Evolutionary conservation across 2,113 vertebrate genomes (phyloP).

Genomic region (Dasyurus viverrinus): DNA sequence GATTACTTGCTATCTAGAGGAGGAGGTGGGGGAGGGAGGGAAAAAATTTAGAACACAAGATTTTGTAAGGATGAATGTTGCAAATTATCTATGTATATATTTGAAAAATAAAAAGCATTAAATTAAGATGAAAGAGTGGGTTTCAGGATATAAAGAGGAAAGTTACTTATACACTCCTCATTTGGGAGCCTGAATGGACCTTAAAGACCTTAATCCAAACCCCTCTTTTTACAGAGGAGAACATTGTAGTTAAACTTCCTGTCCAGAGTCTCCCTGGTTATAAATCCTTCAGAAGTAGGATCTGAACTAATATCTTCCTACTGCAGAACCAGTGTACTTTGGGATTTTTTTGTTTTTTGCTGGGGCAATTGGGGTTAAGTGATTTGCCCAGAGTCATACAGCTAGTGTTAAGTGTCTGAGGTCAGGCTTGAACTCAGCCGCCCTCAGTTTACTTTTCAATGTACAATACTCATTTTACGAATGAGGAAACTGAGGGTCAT

Average conservation of each 20-base stretch:
- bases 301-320: background rate
- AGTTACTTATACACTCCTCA: background rate
- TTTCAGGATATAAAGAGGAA: background rate
- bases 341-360: no score
- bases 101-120: no score
- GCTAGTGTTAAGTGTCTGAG: no score
- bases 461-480: background rate
- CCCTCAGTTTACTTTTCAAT: background rate
- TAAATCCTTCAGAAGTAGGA: background rate
- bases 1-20: no score
- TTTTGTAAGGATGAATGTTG: no score
- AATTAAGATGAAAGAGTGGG: background rate
- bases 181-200: background rate
- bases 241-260: background rate
- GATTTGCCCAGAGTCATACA: no score
- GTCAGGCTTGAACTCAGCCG: no score
- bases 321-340: background rate
- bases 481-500: background rate
- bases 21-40: no score
- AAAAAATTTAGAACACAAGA: no score
- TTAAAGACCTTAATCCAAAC: background rate
- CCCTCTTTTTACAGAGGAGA: background rate
- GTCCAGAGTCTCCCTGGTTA: background rate
- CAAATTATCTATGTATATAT: no score
- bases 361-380: no score